A percentile compares a stretch with the other conserved stretches of the same genome.
These are phyloP conservation scores for Oligia fasciuncula DNA, from an alignment of 2,888 invertebrate genomes.

Conservation along the genomic window DNA sequence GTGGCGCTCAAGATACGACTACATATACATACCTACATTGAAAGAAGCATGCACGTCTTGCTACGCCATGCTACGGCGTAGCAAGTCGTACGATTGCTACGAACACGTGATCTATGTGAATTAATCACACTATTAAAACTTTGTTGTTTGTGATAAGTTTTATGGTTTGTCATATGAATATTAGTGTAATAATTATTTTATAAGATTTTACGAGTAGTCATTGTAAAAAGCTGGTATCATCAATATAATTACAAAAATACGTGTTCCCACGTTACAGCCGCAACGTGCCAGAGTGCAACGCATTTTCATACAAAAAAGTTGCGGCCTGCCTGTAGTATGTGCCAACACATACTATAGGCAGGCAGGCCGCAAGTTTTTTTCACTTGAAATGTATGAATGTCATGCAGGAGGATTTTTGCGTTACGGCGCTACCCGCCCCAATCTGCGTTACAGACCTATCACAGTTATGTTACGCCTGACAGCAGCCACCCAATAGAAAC, in stretches of 20 bases:
- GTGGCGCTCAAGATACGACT: too few relatives aligned
- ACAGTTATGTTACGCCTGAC: too few relatives aligned
- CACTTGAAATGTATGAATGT: background rate
- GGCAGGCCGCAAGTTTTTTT: too few relatives aligned
- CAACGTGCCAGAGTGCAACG: too few relatives aligned
- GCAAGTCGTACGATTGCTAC: constrained; percentile 11
- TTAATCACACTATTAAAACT: background rate
- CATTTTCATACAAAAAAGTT: too few relatives aligned
- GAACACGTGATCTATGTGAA: background rate
- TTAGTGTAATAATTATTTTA: background rate
- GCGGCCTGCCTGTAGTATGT: background rate
- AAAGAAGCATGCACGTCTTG: background rate
- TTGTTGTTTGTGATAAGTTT: background rate
- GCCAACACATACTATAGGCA: too few relatives aligned
- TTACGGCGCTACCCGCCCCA: too few relatives aligned
- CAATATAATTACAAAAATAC: background rate
- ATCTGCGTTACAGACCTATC: background rate
- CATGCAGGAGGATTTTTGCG: background rate
- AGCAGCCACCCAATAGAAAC: too few relatives aligned
- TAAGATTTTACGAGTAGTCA: background rate
- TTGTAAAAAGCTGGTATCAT: background rate
- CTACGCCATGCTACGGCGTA: constrained; percentile 26
- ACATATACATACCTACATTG: background rate
- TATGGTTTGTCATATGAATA: background rate
- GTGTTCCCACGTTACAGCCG: background rate